Base-by-base conservation (phyloP, 2,888 invertebrate genomes). In the Thalpophila matura region DNA sequence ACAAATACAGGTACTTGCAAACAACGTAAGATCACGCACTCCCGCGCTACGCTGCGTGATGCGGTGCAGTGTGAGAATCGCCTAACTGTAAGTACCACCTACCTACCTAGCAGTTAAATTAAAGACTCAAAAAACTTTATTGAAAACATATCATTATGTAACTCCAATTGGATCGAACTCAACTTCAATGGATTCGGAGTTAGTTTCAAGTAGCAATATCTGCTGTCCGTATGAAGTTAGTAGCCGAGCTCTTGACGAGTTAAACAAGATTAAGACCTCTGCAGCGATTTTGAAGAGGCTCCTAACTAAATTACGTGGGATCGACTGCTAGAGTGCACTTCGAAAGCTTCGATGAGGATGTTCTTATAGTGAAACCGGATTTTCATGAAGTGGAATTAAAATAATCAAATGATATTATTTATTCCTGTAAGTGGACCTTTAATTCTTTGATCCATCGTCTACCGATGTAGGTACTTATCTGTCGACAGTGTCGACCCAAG, bases 251-350 rank as follows among this genome's bases (percentile, higher is more conserved):
- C 53, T 57, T 54, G 38, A 54, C 53, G 20, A 66, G 66, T 49
- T 33, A 38, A 69, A 71, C 33, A 49, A 42, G 37, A 69, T 69
- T 57, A 65, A 33, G 43, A 50, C 45, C 45, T 24, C 29, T 56
- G 38, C 31, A 45, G 26, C 18, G 45, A 49, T 53, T n/a, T 58
- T 33, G 50, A 16, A 71, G 46, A 12, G 29, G 16, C 55, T 71
- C 40, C 16, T 42, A 56, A 68, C 55, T 51, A 9, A 37, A 64
- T 68, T 55, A 51, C 9, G n/a, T 22, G 35, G n/a, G 65, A 62
- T 29, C 16, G 22, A 49, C 33, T 16, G 42, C 5, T 26, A 31
- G 9, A 63, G 27, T 38, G 43, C 20, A 35, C 33, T 31, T 29
- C n/a, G 10, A 16, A 43, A 43, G 20, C 6, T 38, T 47, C 10